phyloP scores from a whole-genome alignment of 2,888 invertebrate genomes.

The Dioctria linearis region DNA sequence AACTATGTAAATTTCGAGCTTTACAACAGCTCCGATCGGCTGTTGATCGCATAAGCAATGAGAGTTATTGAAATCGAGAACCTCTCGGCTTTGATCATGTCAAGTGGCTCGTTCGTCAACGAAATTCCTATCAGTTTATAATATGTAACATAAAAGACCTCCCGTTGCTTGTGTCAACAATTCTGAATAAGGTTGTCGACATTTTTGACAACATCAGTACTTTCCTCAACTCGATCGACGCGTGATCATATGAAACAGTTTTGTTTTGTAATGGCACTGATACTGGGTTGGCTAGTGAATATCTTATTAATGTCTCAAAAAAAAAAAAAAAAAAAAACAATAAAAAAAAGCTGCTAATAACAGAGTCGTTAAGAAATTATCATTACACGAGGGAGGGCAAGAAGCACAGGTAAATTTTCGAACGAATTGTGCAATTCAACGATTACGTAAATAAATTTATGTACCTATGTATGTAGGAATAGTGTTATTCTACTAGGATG shows the following conservation, averaged over 20 bases:
- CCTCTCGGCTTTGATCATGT: neutral
- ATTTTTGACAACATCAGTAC: conserved; percentile 1
- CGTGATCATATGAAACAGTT: neutral
- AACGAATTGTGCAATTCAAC: conserved; percentile 10
- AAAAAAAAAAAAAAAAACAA: no score
- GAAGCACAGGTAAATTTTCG: neutral
- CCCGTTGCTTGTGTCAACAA: neutral
- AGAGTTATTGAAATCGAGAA: conserved; percentile 24
- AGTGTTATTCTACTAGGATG: conserved; percentile 1
- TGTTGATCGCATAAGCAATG: conserved; percentile 9
- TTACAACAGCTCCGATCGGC: conserved; percentile 10
- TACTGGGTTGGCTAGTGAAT: neutral
- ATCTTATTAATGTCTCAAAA: conserved; percentile 6
- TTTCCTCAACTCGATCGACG: neutral
- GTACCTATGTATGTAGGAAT: neutral
- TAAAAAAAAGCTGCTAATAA: conserved; percentile 18
- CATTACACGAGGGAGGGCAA: neutral
- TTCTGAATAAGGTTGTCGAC: neutral
- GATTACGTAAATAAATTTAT: conserved; percentile 1
- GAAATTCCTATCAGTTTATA: neutral
- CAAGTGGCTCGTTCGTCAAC: neutral
- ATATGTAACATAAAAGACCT: neutral
- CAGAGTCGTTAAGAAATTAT: neutral
- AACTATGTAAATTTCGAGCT: conserved; percentile 14
- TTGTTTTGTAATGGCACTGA: no score